Evolutionary conservation across 37 sponge, comb jelly and placozoan genomes (phyloP), one percentile per base, ranked within the genome.

Genomic region (Spongia lamella): DNA sequence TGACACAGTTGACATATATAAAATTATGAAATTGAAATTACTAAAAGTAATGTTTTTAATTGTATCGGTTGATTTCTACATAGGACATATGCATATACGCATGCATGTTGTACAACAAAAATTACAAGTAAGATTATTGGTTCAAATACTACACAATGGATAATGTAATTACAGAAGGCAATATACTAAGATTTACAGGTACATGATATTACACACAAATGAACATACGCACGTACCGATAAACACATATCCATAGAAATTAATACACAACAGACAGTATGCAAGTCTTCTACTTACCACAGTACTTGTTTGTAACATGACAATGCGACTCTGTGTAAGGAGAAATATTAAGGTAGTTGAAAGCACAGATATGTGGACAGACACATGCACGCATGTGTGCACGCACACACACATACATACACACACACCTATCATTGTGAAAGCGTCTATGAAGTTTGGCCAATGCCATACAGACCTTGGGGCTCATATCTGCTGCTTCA

Each of bases 261-360:
- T 5, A 24, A 9, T 24, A 56, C 2, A 27, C 26, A 27, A 27
- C 2, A 7, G 7, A 9, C 3, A 22, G 3, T 3, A 63, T 3
- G 7, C 2, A 24, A 11, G 68, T 17, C 2, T 17, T 32, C 24
- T 51, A 24, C 21, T 30, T 27, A 80, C 81, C 68, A 61, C 53
- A 80, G 61, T 0, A 53, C 81, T 63, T 70, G 57, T 14, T 40
- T 70, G 72, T 80, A 80, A 53, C 71, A 80, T n/a, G 60, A 43
- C 38, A 32, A 16, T 30, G 81, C 81, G 27, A 26, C 11, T 16
- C 72, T 69, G 64, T 38, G 57, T n/a, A 7, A 68, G 24, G 15
- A 21, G 70, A 7, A 72, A 72, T 26, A 24, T 9, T 25, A 27
- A 27, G 61, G 61, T 11, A 27, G 21, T 22, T 22, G 61, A 17